Conservation (phyloP, 2,797 vertebrate species). For the Cyclura pinguis region DNA sequence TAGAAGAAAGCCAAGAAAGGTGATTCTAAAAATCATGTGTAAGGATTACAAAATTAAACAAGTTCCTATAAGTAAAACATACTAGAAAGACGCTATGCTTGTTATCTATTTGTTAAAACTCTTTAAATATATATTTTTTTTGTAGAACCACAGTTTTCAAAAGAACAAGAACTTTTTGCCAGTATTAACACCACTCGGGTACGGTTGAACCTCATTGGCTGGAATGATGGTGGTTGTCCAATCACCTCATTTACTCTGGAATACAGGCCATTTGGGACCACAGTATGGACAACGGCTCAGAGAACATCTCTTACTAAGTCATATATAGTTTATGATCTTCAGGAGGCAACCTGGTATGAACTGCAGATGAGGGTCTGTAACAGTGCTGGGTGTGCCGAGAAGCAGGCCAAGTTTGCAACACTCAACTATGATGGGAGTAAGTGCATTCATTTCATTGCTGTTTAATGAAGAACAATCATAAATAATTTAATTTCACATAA, state of each 20-base stretch:
- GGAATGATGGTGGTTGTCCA: conserved; percentile 98
- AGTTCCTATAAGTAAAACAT: neutral
- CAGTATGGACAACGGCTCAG: conserved; percentile 94
- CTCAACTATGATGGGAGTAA: conserved; percentile 96
- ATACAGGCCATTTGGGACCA: conserved; percentile 92
- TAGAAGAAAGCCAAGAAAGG: neutral
- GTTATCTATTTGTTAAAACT: neutral
- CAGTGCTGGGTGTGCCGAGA: conserved; percentile 96
- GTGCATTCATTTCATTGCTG: conserved; percentile 68
- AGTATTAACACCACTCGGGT: conserved; percentile 95
- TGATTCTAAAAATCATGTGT: neutral
- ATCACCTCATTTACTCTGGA: conserved; percentile 97
- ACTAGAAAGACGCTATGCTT: neutral
- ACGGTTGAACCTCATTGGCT: conserved; percentile 94
- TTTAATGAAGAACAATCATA: conserved; percentile 33
- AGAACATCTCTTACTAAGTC: conserved; percentile 95
- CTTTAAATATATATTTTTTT: conserved; percentile 15
- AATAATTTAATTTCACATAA: conserved; percentile 45
- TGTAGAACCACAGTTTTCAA: conserved; percentile 97
- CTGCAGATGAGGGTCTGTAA: conserved; percentile 98
- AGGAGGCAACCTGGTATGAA: conserved; percentile 97
- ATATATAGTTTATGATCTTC: conserved; percentile 94
- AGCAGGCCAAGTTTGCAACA: conserved; percentile 94
- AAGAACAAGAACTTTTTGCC: conserved; percentile 97
- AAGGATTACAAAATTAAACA: neutral